Evolutionary conservation across 2,113 vertebrate species (phyloP), one percentile per base, ranked within the genome.

Genomic region (Sapayoa aenigma): DNA sequence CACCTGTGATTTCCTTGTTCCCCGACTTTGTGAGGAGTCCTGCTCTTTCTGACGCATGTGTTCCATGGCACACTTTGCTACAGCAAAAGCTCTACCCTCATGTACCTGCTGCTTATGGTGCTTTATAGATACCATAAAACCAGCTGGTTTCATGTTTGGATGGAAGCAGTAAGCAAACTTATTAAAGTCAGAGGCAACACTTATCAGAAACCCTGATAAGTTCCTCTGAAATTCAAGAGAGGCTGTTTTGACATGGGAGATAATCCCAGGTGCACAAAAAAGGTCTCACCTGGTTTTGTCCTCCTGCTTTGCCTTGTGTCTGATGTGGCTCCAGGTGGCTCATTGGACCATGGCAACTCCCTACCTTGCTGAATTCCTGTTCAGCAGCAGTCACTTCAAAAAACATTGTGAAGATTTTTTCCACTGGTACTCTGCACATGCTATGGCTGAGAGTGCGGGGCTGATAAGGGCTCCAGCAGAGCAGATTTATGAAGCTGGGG

Each of bases 401-500:
- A 87, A 82, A 46, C 6, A 5, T 22, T 72, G 15, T 23, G 47
- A n/a, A 31, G 19, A 7, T 14, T 72, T 74, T 62, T 84, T 17
- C 24, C 14, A 20, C 39, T 22, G 24, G 5, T 47, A 21, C 18
- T 46, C 25, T 14, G 16, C 21, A 41, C 5, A 12, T 1, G 3
- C 6, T 1, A 3, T 19, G 9, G 16, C 21, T 86, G 35, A 55
- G 52, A 16, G 19, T 0, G 0, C 20, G 33, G 20, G 27, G 31
- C 9, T 73, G 22, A 14, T 47, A 65, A 39, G 22, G 4, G 4
- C 21, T 77, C 9, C 16, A 10, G 14, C 4, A 72, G 13, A 28
- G 27, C 22, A 30, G 25, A 65, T 8, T 6, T 33, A 20, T 22
- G 12, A 8, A 76, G 49, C 11, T 14, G 22, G 11, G 9, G 16